Percentiles rank a stretch among this genome's conserved stretches.
phyloP scores from a whole-genome alignment of 2,797 vertebrate genomes.

The Lindbergichthys nudifrons region DNA sequence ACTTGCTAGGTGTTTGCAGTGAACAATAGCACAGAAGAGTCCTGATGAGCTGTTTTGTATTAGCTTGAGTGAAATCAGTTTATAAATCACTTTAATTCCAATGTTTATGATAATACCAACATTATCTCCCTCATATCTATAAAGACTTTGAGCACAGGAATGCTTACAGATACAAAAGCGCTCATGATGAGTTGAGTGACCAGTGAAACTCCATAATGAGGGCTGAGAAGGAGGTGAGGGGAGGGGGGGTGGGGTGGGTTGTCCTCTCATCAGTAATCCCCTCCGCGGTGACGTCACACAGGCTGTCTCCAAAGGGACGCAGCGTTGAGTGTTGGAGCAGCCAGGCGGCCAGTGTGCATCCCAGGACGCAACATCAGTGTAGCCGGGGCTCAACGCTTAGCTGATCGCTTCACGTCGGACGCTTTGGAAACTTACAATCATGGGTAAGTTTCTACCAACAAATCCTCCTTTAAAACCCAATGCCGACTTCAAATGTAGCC shows the following conservation, averaged over 20 bases:
- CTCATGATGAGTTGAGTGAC: conserved; percentile 6
- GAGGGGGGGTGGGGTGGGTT: not conserved
- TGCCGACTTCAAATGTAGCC: not conserved
- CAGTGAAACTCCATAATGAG: conserved; percentile 32
- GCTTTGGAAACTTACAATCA: conserved; percentile 58
- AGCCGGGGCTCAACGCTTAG: conserved; percentile 65
- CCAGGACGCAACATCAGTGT: conserved; percentile 70
- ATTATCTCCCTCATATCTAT: not conserved
- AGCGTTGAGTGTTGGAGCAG: conserved; percentile 58
- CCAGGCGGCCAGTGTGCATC: conserved; percentile 74
- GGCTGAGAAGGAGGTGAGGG: conserved; percentile 2
- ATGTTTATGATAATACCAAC: not conserved
- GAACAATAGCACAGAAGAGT: conserved; percentile 2
- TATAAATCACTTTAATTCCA: not conserved
- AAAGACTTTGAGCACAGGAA: conserved; percentile 31
- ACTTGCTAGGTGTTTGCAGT: not conserved
- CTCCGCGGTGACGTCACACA: conserved; percentile 78
- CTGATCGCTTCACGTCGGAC: conserved; percentile 60
- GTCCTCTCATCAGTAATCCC: conserved; percentile 73
- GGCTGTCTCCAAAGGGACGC: conserved; percentile 72
- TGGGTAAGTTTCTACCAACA: conserved; percentile 73
- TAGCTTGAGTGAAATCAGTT: not conserved
- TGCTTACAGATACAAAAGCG: conserved; percentile 4
- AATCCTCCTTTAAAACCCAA: not conserved
- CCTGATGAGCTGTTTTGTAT: not conserved